Evolutionary conservation across 2,888 invertebrate species (phyloP).

Genomic region (Pandemis corylana): DNA sequence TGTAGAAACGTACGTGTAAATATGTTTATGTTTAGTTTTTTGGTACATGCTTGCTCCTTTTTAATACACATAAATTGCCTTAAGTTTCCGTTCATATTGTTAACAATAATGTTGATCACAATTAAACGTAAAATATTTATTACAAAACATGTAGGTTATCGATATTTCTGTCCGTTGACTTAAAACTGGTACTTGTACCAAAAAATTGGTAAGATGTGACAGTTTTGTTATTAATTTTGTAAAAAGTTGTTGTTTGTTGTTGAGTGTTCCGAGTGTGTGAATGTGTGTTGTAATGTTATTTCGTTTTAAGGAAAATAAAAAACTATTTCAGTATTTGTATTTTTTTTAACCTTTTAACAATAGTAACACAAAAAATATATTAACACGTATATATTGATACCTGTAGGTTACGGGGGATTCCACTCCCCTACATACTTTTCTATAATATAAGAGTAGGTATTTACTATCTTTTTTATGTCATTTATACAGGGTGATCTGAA

Average conservation of each 20-base stretch:
- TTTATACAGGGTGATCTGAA: no score
- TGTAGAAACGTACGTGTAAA: background rate
- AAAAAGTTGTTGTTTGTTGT: slow-evolving; percentile 32
- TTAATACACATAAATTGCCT: no score
- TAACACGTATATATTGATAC: background rate
- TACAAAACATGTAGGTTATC: background rate
- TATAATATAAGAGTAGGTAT: no score
- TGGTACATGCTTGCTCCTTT: no score
- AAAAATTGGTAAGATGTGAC: slow-evolving; percentile 12
- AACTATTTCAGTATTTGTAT: slow-evolving; percentile 24
- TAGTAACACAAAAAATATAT: background rate
- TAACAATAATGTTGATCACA: no score
- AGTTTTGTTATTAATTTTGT: slow-evolving; percentile 43
- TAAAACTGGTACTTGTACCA: slow-evolving; percentile 21
- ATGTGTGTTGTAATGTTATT: slow-evolving; percentile 55
- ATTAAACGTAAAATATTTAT: background rate
- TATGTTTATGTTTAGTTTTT: no score
- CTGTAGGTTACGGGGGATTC: background rate
- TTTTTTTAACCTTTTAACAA: background rate
- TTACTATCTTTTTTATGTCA: no score
- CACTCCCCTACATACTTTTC: no score
- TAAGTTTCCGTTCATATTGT: no score
- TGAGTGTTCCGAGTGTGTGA: slow-evolving; percentile 47
- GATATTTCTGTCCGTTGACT: background rate
- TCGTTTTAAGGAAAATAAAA: slow-evolving; percentile 55